Percentiles rank a stretch among this genome's conserved stretches.
These are phyloP conservation scores for Anseranas semipalmata DNA, from an alignment of 2,113 vertebrate genomes.

Conservation along the genomic window DNA sequence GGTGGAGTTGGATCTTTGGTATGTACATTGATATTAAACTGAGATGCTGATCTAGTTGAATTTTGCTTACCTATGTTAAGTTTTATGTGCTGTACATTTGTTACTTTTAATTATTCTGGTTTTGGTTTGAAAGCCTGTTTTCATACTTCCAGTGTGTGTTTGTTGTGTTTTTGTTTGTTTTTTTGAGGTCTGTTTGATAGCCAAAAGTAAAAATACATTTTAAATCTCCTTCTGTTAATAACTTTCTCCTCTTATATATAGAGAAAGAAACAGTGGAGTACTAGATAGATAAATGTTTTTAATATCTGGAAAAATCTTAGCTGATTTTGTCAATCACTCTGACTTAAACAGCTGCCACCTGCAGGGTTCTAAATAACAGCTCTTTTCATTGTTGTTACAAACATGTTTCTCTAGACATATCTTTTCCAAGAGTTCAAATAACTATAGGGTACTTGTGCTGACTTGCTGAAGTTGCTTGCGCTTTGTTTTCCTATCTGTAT, in stretches of 20 bases:
- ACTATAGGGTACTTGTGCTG: not conserved
- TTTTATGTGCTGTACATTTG: not conserved
- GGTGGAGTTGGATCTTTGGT: not conserved
- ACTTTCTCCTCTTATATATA: not conserved
- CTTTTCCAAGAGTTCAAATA: not conserved
- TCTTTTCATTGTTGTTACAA: not conserved
- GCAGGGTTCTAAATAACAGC: not conserved
- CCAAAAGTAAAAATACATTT: not conserved
- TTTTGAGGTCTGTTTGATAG: not conserved
- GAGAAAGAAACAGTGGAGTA: not conserved
- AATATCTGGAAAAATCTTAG: not conserved
- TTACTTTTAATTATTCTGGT: not conserved
- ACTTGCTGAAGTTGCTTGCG: not conserved
- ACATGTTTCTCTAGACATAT: not conserved
- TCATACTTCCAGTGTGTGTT: not conserved
- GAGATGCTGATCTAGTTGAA: not conserved
- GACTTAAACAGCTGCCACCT: not conserved
- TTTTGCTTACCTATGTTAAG: not conserved
- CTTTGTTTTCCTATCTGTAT: not conserved
- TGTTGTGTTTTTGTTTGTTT: not conserved
- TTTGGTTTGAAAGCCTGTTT: not conserved
- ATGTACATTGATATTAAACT: not conserved
- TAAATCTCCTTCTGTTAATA: not conserved
- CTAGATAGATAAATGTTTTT: not conserved
- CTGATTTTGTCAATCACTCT: not conserved